Evolutionary conservation across 2,888 invertebrate genomes (phyloP).

Genomic region (Polydesmus complanatus): DNA sequence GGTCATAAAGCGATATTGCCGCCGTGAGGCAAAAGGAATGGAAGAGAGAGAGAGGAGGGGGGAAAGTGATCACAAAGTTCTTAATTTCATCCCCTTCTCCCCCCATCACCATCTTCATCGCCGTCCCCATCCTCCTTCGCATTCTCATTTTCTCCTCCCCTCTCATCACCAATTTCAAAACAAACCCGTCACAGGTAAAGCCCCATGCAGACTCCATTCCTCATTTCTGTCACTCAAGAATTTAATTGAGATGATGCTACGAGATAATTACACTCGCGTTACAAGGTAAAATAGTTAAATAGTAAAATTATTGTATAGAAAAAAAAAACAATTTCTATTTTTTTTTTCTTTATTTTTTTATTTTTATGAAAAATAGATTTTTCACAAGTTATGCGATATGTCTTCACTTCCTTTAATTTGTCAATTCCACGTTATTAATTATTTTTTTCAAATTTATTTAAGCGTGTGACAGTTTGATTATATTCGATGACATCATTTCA

Average conservation of each 20-base stretch:
- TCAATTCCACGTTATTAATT: too few species aligned
- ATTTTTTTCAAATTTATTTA: too few species aligned
- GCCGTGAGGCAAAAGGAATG: background rate
- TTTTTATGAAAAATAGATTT: too few species aligned
- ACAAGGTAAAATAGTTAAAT: too few species aligned
- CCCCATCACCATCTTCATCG: background rate
- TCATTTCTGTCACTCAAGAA: constrained; percentile 15
- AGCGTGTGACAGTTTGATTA: too few species aligned
- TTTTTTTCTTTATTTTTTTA: too few species aligned
- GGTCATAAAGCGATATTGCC: background rate
- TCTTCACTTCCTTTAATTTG: too few species aligned
- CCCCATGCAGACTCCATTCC: constrained; percentile 8
- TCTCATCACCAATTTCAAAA: background rate
- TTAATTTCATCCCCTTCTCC: background rate
- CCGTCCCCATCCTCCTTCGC: background rate
- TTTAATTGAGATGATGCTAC: constrained; percentile 14
- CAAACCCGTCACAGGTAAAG: background rate
- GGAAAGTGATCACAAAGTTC: background rate
- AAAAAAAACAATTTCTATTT: too few species aligned
- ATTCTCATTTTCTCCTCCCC: background rate
- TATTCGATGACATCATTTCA: too few species aligned
- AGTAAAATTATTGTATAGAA: too few species aligned
- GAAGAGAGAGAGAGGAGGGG: too few species aligned
- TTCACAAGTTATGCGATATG: too few species aligned
- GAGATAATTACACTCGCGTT: constrained; percentile 11